phyloP scores from a whole-genome alignment of 1,140 invertebrate species.

The Formica exsecta region DNA sequence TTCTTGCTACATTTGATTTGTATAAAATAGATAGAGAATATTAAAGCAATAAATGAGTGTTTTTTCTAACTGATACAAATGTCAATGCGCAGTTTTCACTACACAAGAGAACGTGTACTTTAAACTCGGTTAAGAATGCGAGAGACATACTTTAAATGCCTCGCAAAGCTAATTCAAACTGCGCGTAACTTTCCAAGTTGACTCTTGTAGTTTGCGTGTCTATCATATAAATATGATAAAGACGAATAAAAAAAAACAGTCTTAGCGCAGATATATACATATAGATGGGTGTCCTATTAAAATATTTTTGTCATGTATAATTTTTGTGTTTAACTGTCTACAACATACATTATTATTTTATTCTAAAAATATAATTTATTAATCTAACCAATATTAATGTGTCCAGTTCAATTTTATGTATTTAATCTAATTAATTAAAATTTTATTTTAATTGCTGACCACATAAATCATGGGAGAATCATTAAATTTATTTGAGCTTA shows the following conservation, averaged over 20 bases:
- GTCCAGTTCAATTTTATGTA: not conserved
- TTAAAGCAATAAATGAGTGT: not conserved
- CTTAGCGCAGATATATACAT: not conserved
- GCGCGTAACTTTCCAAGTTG: slow-evolving; percentile 17
- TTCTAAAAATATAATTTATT: not conserved
- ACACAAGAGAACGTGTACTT: not conserved
- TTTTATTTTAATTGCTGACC: not conserved
- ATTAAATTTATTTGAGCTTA: not conserved
- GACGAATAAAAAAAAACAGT: not conserved
- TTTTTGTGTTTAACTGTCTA: no score
- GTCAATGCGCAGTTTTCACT: slow-evolving; percentile 1
- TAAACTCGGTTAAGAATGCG: not conserved
- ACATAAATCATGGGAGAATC: not conserved
- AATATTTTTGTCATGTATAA: no score
- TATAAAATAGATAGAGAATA: not conserved
- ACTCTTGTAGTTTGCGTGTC: not conserved
- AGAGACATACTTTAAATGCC: slow-evolving; percentile 26
- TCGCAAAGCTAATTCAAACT: slow-evolving; percentile 30
- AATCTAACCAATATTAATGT: not conserved
- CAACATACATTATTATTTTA: not conserved
- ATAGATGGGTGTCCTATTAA: not conserved
- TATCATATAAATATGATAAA: not conserved
- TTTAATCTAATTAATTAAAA: slow-evolving; percentile 10
- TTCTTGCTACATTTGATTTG: not conserved
- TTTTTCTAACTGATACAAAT: not conserved